These are phyloP conservation scores for Sphinx pinastri DNA, from an alignment of 2,888 invertebrate genomes.

Conservation along the genomic window DNA sequence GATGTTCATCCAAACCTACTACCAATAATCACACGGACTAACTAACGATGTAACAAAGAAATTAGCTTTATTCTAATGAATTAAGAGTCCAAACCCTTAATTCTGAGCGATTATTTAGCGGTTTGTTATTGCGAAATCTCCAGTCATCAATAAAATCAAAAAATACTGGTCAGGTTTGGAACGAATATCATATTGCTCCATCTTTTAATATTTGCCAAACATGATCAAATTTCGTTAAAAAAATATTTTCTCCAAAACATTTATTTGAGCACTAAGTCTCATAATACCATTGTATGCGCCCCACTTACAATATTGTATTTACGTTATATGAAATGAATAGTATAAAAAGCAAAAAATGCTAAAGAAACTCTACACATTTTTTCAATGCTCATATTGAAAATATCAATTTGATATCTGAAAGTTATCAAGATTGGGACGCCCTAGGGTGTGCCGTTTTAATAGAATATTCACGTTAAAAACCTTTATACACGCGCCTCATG, in stretches of 20 bases:
- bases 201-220: no score
- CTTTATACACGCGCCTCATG: neutral
- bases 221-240: no score
- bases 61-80: no score
- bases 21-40: no score
- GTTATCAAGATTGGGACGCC: constrained; percentile 34
- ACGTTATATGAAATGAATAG: constrained; percentile 8
- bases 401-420: constrained; percentile 24
- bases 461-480: constrained; percentile 17
- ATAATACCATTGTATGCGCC: neutral
- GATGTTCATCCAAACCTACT: no score
- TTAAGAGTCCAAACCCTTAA: no score
- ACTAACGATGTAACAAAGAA: no score
- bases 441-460: constrained; percentile 18
- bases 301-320: constrained; percentile 2
- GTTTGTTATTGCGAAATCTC: neutral
- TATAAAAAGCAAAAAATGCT: neutral
- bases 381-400: constrained; percentile 23
- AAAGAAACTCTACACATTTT: neutral
- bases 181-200: no score
- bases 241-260: no score
- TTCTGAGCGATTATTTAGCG: neutral
- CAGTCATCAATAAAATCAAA: no score
- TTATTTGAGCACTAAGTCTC: no score
- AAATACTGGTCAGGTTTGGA: no score